phyloP scores from a whole-genome alignment of 2,888 invertebrate genomes.

The Hecatera dysodea region DNA sequence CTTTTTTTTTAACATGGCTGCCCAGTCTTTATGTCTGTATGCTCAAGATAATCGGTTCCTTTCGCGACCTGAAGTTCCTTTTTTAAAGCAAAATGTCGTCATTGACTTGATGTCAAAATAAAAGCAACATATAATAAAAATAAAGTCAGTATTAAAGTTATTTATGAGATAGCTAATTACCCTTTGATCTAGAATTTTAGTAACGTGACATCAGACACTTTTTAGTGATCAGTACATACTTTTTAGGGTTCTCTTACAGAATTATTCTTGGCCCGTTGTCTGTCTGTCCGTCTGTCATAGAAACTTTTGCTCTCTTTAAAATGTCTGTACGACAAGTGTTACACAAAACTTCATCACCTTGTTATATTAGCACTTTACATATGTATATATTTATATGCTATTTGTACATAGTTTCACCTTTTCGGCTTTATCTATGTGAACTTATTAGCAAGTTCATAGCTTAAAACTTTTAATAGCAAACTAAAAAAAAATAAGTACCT shows the following conservation, averaged over 20 bases:
- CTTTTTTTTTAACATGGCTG: not conserved
- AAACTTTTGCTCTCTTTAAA: too few species aligned
- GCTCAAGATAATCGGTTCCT: slow-evolving; percentile 65
- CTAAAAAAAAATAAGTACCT: slow-evolving; percentile 5
- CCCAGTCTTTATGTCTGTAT: slow-evolving; percentile 8
- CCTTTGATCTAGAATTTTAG: not conserved
- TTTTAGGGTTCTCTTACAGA: too few species aligned
- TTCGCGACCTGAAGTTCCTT: slow-evolving; percentile 63
- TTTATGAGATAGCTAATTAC: not conserved
- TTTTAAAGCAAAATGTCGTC: slow-evolving; percentile 64
- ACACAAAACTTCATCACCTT: too few species aligned
- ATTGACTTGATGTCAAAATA: slow-evolving; percentile 53
- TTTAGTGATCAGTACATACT: not conserved
- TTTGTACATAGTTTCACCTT: not conserved
- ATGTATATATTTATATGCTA: too few species aligned
- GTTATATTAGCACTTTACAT: too few species aligned
- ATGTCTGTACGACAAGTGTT: too few species aligned
- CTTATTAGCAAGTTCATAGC: slow-evolving; percentile 11
- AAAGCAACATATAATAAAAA: slow-evolving; percentile 26
- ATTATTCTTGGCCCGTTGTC: not conserved
- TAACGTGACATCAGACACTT: not conserved
- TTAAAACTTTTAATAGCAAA: slow-evolving; percentile 6
- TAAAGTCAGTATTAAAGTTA: not conserved
- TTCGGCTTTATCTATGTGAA: not conserved
- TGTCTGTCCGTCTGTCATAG: too few species aligned